Evolutionary conservation across 2,888 invertebrate genomes (phyloP), one percentile per base, ranked within the genome.

Genomic region (Drosophila lutescens): DNA sequence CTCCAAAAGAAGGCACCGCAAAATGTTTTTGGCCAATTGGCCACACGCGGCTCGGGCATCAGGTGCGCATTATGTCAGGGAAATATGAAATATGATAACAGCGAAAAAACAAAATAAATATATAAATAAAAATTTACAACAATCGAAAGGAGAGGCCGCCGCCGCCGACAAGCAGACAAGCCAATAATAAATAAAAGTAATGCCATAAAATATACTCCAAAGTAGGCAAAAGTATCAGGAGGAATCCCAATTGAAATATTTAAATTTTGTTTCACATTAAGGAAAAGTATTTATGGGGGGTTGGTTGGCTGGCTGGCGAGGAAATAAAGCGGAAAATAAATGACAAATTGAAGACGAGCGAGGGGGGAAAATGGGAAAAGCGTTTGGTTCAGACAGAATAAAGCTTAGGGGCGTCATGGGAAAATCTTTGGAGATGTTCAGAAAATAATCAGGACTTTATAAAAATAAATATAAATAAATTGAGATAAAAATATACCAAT

Each of bases 11-110:
- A 34, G 49, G 63, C 54, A 43, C 47, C 55, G 60, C 68, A 68
- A 78, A 84, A 62, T 70, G 79, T 55, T 63, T 47, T 68, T 46
- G 67, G 73, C 84, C 81, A 82, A 79, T 84, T 74, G 81, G 79
- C 63, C 76, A 59, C 55, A 60, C 71, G 53, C 57, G 60, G 67
- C 56, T 47, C 63, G 63, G 79, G 79, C 81, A 84, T 84, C 87
- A 86, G 83, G 83, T 83, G 83, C 77, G 72, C 81, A 79, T 86
- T 84, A 86, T 84, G 84, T 79, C 87, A 77, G 58, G 46, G 74
- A 70, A 75, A 70, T 68, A 70, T 69, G 71, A 84, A 86, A 79
- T 76, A 80, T 76, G 73, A 83, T 86, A 69, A 61, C 49, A 51
- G 66, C 62, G 26, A 26, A 26, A 68, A 67, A 67, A 65, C 53